phyloP scores from a whole-genome alignment of 1,140 invertebrate genomes.

The Dreissena polymorpha region DNA sequence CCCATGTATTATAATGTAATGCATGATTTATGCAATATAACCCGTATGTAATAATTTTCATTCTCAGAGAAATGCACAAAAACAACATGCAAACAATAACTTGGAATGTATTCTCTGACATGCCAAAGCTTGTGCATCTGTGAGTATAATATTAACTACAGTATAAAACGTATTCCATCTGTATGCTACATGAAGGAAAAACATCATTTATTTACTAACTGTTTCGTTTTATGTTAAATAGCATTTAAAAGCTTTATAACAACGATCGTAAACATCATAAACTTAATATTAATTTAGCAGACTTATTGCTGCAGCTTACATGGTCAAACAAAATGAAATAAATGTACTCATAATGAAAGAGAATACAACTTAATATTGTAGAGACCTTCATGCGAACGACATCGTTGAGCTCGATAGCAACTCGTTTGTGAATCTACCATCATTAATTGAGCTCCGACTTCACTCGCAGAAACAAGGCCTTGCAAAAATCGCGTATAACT shows the following conservation, averaged over 20 bases:
- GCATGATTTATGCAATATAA: too few relatives aligned
- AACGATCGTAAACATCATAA: too few relatives aligned
- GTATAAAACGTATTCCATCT: background rate
- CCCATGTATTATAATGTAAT: too few relatives aligned
- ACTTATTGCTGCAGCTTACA: too few relatives aligned
- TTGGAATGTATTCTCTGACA: conserved; percentile 4
- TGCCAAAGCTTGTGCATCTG: conserved; percentile 40
- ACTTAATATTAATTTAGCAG: too few relatives aligned
- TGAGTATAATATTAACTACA: conserved; percentile 4
- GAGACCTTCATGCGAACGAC: conserved; percentile 33
- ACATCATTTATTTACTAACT: too few relatives aligned
- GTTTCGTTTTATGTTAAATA: too few relatives aligned
- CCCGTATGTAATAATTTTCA: too few relatives aligned
- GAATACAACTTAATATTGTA: background rate
- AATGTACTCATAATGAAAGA: too few relatives aligned
- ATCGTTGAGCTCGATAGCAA: conserved; percentile 2
- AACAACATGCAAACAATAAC: conserved; percentile 15
- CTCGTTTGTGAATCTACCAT: conserved; percentile 28
- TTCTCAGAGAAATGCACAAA: conserved; percentile 37
- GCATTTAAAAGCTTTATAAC: too few relatives aligned
- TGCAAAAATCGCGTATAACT: conserved; percentile 24
- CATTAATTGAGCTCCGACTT: conserved; percentile 28
- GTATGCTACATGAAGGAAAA: too few relatives aligned
- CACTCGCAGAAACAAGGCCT: conserved; percentile 30
- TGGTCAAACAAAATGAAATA: too few relatives aligned